A percentile compares a stretch with the other conserved stretches of the same genome.
Conservation (phyloP, 1,140 invertebrate species). For the Drosophila kurseongensis region DNA sequence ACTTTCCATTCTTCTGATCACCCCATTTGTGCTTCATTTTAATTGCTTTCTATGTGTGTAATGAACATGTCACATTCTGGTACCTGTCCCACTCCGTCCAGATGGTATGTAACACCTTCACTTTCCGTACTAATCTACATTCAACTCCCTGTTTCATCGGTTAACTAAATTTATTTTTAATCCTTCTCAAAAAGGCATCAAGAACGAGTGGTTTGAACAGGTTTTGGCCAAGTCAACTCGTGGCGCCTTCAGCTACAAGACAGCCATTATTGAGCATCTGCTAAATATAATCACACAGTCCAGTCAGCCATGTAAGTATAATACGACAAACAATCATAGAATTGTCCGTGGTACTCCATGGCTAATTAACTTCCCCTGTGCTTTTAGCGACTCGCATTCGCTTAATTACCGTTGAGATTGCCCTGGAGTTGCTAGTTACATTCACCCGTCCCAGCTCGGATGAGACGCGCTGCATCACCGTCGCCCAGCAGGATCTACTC, state of each 20-base stretch:
- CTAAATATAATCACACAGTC: conserved; percentile 92
- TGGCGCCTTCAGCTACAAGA: conserved; percentile 87
- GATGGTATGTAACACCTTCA: conserved; percentile 73
- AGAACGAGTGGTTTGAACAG: conserved; percentile 89
- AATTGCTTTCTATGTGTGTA: conserved; percentile 61
- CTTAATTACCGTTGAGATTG: conserved; percentile 95
- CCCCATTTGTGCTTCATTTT: conserved; percentile 57
- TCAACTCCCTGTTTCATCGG: too few species aligned
- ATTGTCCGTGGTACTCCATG: too few species aligned
- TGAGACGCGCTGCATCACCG: conserved; percentile 85
- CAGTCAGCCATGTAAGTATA: conserved; percentile 91
- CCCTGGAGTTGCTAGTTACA: conserved; percentile 90
- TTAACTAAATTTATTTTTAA: background rate
- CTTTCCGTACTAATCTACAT: conserved; percentile 46
- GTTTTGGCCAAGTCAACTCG: conserved; percentile 85
- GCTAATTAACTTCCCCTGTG: too few species aligned
- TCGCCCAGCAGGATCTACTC: conserved; percentile 85
- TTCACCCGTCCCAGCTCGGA: conserved; percentile 85
- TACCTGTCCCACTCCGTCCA: conserved; percentile 44
- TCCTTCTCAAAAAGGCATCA: conserved; percentile 87
- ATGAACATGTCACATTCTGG: conserved; percentile 42
- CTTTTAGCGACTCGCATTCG: conserved; percentile 90
- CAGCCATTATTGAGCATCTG: conserved; percentile 91
- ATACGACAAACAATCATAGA: too few species aligned
- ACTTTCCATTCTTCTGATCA: conserved; percentile 46